Conservation (phyloP, 2,888 invertebrate genomes). For the Allolobophora icterica region DNA sequence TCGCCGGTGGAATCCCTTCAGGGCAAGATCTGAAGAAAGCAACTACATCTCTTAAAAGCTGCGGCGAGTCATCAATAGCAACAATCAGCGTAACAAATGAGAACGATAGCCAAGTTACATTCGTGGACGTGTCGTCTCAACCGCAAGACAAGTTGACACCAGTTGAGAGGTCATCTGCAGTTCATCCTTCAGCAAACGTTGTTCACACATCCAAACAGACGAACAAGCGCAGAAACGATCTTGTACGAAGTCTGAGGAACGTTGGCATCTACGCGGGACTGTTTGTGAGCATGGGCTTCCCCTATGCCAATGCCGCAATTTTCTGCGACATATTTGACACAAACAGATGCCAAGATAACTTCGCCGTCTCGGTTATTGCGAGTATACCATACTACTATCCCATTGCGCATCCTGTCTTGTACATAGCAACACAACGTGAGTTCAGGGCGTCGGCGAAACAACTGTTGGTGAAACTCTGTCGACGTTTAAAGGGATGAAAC, state of each 20-base stretch:
- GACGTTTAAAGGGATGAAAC: too few species aligned
- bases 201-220: neutral
- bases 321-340: neutral
- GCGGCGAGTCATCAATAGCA: neutral
- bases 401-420: neutral
- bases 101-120: neutral
- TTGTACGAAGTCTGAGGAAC: neutral
- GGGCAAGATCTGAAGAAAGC: neutral
- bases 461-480: neutral
- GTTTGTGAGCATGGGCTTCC: neutral
- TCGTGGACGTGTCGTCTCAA: neutral
- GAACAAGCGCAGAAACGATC: constrained; percentile 2
- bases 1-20: neutral
- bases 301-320: neutral
- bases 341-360: neutral
- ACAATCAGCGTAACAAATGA: neutral
- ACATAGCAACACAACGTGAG: neutral
- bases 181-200: neutral
- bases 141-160: neutral
- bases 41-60: neutral
- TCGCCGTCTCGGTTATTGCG: neutral
- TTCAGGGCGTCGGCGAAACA: neutral
- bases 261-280: neutral
- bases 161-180: neutral
- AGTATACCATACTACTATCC: neutral